phyloP scores from a whole-genome alignment of 2,113 vertebrate genomes.

The Litocranius walleri region DNA sequence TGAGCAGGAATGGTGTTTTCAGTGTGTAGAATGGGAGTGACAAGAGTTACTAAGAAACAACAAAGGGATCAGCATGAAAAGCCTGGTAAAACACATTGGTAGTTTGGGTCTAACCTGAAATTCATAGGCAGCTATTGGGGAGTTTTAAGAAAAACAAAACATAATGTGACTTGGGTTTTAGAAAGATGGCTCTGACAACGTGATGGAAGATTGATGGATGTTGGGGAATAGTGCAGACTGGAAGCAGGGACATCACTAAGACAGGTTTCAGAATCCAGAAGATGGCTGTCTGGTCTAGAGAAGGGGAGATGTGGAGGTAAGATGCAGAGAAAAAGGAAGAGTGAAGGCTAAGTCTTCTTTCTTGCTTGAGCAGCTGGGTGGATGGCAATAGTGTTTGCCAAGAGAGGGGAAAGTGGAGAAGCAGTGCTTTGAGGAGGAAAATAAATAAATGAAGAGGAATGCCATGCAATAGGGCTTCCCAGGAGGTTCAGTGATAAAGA shows the following conservation, averaged over 20 bases:
- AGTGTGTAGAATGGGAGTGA: neutral
- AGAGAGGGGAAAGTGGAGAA: neutral
- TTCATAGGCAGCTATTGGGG: neutral
- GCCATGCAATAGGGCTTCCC: neutral
- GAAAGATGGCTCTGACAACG: neutral
- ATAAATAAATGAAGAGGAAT: neutral
- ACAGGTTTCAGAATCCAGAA: neutral
- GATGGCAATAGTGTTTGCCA: neutral
- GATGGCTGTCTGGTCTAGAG: neutral
- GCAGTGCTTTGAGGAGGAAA: neutral
- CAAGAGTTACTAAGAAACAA: neutral
- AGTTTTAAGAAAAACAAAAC: neutral
- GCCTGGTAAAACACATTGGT: neutral
- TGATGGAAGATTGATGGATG: neutral
- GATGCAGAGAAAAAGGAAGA: neutral
- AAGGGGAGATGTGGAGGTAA: neutral
- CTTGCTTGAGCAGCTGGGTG: neutral
- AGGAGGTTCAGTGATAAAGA: neutral
- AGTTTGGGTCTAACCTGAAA: neutral
- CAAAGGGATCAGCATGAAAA: neutral
- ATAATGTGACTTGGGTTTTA: neutral
- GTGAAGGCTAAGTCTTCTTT: neutral
- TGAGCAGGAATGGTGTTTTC: neutral
- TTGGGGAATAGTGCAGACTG: neutral
- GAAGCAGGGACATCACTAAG: neutral